These are phyloP conservation scores for Branchipolynoe longqiensis DNA, from an alignment of 2,888 invertebrate species.

Conservation along the genomic window DNA sequence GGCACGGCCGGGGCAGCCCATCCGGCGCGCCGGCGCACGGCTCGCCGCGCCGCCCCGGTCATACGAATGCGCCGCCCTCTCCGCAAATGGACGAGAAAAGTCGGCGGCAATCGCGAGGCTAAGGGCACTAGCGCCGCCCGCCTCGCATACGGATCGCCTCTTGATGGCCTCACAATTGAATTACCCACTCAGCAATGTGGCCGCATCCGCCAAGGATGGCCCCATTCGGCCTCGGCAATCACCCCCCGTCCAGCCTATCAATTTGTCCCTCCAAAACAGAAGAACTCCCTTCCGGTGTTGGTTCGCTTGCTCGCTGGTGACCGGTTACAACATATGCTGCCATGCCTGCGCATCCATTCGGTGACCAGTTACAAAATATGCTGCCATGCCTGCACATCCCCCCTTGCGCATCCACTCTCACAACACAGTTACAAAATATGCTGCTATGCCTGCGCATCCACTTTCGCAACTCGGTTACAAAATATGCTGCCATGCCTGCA, in stretches of 20 bases:
- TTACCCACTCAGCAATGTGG: slow-evolving; percentile 55
- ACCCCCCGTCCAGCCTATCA: slow-evolving; percentile 56
- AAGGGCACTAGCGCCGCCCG: slow-evolving; percentile 26
- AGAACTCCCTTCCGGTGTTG: slow-evolving; percentile 19
- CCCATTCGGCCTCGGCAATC: slow-evolving; percentile 46
- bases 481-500: not conserved
- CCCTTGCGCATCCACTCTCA: too few relatives aligned
- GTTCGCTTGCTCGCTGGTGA: too few relatives aligned
- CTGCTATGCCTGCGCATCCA: too few relatives aligned
- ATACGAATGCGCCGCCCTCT: slow-evolving; percentile 21
- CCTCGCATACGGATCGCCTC: slow-evolving; percentile 59
- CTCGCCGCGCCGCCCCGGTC: too few relatives aligned
- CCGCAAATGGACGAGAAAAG: slow-evolving; percentile 41
- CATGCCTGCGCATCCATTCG: too few relatives aligned
- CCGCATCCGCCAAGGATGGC: slow-evolving; percentile 52
- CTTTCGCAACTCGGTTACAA: too few relatives aligned
- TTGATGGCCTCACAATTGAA: slow-evolving; percentile 59
- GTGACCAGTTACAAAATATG: too few relatives aligned
- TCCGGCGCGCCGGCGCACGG: slow-evolving; percentile 2
- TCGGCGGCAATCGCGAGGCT: slow-evolving; percentile 21
- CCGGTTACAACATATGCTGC: too few relatives aligned
- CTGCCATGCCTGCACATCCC: not conserved
- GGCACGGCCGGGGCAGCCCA: slow-evolving; percentile 28
- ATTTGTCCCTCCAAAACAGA: slow-evolving; percentile 45
- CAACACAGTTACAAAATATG: too few relatives aligned